A percentile compares a stretch with the other conserved stretches of the same genome.
Conservation (phyloP, 2,888 invertebrate species). For the Phortica magna region DNA sequence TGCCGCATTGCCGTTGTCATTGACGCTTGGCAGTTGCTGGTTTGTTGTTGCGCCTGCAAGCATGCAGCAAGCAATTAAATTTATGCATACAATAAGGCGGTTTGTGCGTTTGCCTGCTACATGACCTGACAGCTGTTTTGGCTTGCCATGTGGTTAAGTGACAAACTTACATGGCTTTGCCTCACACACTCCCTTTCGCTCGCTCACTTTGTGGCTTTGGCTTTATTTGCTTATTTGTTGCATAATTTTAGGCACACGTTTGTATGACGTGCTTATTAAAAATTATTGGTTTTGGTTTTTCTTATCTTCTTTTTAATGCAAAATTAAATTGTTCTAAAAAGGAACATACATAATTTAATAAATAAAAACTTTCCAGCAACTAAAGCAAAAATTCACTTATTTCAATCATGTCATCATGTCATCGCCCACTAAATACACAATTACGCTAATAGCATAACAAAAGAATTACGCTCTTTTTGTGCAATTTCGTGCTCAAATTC, state of each 20-base stretch:
- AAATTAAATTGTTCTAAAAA: too few species aligned
- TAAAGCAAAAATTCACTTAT: not conserved
- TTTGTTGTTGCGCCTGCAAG: slow-evolving; percentile 53
- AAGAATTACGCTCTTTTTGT: not conserved
- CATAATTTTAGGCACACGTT: slow-evolving; percentile 30
- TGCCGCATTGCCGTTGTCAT: not conserved
- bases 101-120: slow-evolving; percentile 7
- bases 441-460: slow-evolving; percentile 11
- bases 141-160: slow-evolving; percentile 13
- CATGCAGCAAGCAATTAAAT: slow-evolving; percentile 50
- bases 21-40: not conserved
- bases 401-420: not conserved
- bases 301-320: not conserved
- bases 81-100: slow-evolving; percentile 31
- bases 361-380: too few species aligned
- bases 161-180: not conserved
- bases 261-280: not conserved
- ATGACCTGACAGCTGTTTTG: slow-evolving; percentile 27
- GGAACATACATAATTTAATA: too few species aligned
- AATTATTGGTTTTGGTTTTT: not conserved
- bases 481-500: not conserved
- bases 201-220: not conserved
- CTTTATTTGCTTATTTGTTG: slow-evolving; percentile 10
- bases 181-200: not conserved
- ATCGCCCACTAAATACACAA: not conserved